Evolutionary conservation across 2,888 invertebrate genomes (phyloP).

Genomic region (Enchytraeus crypticus): DNA sequence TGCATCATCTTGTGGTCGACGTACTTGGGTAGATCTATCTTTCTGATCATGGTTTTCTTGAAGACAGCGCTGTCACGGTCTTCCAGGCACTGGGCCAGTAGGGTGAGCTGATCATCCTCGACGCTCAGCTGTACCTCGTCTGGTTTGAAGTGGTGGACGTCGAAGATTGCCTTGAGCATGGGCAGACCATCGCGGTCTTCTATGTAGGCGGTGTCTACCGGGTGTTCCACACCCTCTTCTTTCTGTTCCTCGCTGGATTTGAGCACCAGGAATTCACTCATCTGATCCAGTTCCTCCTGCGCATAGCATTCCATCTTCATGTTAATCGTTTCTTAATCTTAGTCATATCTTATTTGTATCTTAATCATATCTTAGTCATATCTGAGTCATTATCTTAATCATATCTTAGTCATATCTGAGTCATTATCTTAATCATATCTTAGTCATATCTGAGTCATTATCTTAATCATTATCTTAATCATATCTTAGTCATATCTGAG

Average conservation of each 20-base stretch:
- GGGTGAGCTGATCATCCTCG: conserved; percentile 19
- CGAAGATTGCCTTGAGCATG: conserved; percentile 28
- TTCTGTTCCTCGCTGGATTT: conserved; percentile 29
- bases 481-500: no score
- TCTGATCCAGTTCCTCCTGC: conserved; percentile 28
- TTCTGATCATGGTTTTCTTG: conserved; percentile 28
- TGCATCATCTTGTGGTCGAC: conserved; percentile 28
- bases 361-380: no score
- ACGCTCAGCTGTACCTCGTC: conserved; percentile 24
- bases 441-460: no score
- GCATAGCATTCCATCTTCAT: not conserved
- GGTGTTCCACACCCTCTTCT: conserved; percentile 26
- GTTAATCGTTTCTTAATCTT: no score
- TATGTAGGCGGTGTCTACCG: conserved; percentile 30
- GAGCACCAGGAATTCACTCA: conserved; percentile 29
- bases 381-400: no score
- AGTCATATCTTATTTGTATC: no score
- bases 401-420: no score
- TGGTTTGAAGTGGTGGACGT: conserved; percentile 27
- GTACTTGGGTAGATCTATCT: conserved; percentile 25
- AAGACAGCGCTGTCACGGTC: conserved; percentile 25
- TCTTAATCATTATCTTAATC: no score
- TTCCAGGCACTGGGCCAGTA: conserved; percentile 21
- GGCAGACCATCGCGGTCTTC: conserved; percentile 29
- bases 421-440: no score